Evolutionary conservation across 2,888 invertebrate genomes (phyloP), one percentile per base, ranked within the genome.

Genomic region (Trachelus iudaicus): DNA sequence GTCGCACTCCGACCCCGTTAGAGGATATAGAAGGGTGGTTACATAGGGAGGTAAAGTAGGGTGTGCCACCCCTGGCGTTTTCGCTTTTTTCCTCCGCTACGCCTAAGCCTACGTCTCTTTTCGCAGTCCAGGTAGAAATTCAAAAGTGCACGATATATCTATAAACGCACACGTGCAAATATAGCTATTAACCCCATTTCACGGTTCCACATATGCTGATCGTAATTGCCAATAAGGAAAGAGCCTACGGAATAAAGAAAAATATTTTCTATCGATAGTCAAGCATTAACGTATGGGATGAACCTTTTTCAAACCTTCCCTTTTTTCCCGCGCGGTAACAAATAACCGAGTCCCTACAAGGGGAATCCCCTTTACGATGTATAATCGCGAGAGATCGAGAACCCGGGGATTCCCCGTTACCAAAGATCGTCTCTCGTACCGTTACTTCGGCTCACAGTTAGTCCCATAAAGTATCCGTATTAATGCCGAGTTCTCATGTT

Each of bases 11-110:
- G 75, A 81, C 77, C 78, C 79, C 79, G 77, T 78, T 83, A 81
- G 86, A 86, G 85, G 85, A 83, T 85, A 83, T 85, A 83, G 80
- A 23, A 56, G 56, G 56, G 56, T 56, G 23, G 56, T 56, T 56
- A 56, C 9, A 9, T 23, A 23, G 23, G 56, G 56, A 15, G 56
- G 56, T 56, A 56, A 23, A 9, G 23, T 1, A 56, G 56, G 56
- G 56, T 56, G 56, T 23, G 56, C 56, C 56, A 56, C 23, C 56
- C 56, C 23, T 56, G 9, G 23, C 9, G 9, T 56, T 56, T 56
- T 56, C 56, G 1, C 2, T 56, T 23, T 23, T 56, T 56, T 2
- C 9, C 56, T 56, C 1, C 9, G 23, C 23, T 56, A 40, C 23
- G 15, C 15, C 15, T 40, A 15, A 1, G 23, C 40, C 40, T 23